These are phyloP conservation scores for Lordiphosa clarofinis DNA, from an alignment of 1,140 invertebrate genomes.

Conservation along the genomic window DNA sequence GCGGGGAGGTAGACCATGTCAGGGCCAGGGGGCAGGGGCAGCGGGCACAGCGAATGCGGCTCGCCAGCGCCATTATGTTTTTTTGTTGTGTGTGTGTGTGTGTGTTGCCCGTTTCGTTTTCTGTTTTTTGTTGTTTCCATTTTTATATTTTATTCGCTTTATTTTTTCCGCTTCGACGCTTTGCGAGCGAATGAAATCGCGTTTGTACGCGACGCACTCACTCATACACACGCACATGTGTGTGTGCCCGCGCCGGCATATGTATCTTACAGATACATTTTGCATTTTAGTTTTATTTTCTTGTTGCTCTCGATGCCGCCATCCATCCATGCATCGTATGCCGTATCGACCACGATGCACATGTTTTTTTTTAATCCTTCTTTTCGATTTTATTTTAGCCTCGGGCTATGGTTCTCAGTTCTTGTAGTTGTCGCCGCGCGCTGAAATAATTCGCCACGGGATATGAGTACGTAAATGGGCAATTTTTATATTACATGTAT, in stretches of 20 bases:
- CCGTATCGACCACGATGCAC: conserved; percentile 61
- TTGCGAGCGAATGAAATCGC: conserved; percentile 73
- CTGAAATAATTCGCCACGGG: conserved; percentile 72
- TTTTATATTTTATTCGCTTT: conserved; percentile 78
- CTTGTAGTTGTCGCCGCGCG: conserved; percentile 38
- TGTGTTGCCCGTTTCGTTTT: conserved; percentile 50
- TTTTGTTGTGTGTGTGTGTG: conserved; percentile 14
- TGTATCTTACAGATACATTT: conserved; percentile 67
- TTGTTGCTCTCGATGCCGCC: conserved; percentile 54
- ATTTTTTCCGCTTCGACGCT: conserved; percentile 77
- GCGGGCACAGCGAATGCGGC: conserved; percentile 36
- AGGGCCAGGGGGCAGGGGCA: background rate
- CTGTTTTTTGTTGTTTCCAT: conserved; percentile 61
- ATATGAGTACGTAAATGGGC: conserved; percentile 64
- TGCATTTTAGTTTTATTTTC: conserved; percentile 76
- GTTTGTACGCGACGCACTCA: conserved; percentile 36
- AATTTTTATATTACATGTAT: conserved; percentile 64
- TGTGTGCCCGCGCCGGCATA: conserved; percentile 18
- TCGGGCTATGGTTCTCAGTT: conserved; percentile 4
- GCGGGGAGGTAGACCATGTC: conserved; percentile 3
- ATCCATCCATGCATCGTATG: conserved; percentile 1
- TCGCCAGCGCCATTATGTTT: conserved; percentile 66
- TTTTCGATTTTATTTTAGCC: conserved; percentile 18
- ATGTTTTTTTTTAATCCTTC: conserved; percentile 56
- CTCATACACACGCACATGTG: conserved; percentile 14